Evolutionary conservation across 2,797 vertebrate species (phyloP).

Genomic region (Salarias fasciatus): DNA sequence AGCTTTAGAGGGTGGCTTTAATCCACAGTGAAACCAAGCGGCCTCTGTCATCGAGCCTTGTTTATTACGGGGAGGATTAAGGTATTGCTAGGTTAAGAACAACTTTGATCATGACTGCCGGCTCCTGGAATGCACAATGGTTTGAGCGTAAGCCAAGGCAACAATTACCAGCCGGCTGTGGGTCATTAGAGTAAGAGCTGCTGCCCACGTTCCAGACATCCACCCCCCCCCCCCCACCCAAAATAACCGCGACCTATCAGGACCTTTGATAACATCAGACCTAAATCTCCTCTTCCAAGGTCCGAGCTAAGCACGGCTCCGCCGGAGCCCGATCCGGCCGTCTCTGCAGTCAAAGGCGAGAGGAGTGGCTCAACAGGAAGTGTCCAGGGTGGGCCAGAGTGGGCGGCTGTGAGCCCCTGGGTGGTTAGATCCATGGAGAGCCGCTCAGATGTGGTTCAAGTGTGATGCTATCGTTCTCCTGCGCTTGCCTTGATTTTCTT

Average conservation of each 20-base stretch:
- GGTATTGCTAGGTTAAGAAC: constrained; percentile 68
- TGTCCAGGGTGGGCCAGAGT: constrained; percentile 69
- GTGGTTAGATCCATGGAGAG: constrained; percentile 58
- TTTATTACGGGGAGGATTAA: constrained; percentile 73
- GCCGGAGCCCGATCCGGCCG: constrained; percentile 47
- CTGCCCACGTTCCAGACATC: constrained; percentile 55
- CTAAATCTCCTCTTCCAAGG: constrained; percentile 40
- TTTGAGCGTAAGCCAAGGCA: constrained; percentile 69
- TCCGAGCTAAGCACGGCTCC: constrained; percentile 25
- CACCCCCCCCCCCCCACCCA: constrained; percentile 11
- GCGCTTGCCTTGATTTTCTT: constrained; percentile 19
- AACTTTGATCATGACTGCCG: constrained; percentile 76
- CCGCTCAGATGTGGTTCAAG: constrained; percentile 54
- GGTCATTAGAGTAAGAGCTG: constrained; percentile 66
- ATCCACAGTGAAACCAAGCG: constrained; percentile 62
- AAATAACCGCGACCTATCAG: constrained; percentile 35
- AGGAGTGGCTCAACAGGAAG: constrained; percentile 74
- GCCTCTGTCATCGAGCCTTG: constrained; percentile 55
- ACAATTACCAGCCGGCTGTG: constrained; percentile 71
- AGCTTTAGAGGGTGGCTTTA: constrained; percentile 52
- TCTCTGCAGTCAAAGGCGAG: constrained; percentile 53
- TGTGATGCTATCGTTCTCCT: constrained; percentile 66
- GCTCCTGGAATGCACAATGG: constrained; percentile 67
- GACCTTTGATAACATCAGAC: constrained; percentile 72
- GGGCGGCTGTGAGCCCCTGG: constrained; percentile 43